phyloP scores from a whole-genome alignment of 2,797 vertebrate species.

The Centropyge bicolor region DNA sequence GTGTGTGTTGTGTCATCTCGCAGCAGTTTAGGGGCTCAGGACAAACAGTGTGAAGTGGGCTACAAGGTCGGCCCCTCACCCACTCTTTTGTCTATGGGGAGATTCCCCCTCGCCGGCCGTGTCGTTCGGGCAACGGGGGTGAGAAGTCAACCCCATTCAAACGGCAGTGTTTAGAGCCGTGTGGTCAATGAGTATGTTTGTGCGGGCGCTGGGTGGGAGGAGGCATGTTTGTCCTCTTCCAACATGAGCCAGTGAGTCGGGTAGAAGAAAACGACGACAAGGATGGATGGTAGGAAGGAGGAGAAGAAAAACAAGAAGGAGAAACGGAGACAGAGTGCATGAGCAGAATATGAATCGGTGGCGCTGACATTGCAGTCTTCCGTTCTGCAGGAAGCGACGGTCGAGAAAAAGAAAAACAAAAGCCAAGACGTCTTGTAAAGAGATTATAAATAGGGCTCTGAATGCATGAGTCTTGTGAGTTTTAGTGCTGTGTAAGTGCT shows the following conservation, averaged over 20 bases:
- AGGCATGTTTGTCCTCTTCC: slow-evolving; percentile 54
- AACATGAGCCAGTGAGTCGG: slow-evolving; percentile 52
- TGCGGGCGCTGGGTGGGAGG: slow-evolving; percentile 10
- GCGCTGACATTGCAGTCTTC: slow-evolving; percentile 61
- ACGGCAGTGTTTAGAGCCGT: slow-evolving; percentile 53
- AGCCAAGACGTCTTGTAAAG: slow-evolving; percentile 32
- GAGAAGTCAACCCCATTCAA: slow-evolving; percentile 79
- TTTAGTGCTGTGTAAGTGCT: slow-evolving; percentile 69
- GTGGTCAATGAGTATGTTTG: slow-evolving; percentile 46
- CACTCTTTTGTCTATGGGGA: slow-evolving; percentile 73
- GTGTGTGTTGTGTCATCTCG: slow-evolving; percentile 67
- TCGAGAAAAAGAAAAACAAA: slow-evolving; percentile 48
- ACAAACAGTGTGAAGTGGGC: slow-evolving; percentile 83
- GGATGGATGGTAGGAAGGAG: slow-evolving; percentile 38
- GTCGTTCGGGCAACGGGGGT: slow-evolving; percentile 76
- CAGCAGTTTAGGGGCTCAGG: slow-evolving; percentile 69
- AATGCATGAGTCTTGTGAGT: slow-evolving; percentile 48
- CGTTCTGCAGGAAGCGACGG: slow-evolving; percentile 16
- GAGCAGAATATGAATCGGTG: slow-evolving; percentile 63
- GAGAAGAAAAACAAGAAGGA: slow-evolving; percentile 30
- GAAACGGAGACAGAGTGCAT: slow-evolving; percentile 24
- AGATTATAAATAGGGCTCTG: slow-evolving; percentile 65
- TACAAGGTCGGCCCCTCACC: slow-evolving; percentile 74
- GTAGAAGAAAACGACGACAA: slow-evolving; percentile 54
- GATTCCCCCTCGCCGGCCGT: slow-evolving; percentile 69